Conservation (phyloP, 2,888 invertebrate species). For the Choristoneura rosaceana region DNA sequence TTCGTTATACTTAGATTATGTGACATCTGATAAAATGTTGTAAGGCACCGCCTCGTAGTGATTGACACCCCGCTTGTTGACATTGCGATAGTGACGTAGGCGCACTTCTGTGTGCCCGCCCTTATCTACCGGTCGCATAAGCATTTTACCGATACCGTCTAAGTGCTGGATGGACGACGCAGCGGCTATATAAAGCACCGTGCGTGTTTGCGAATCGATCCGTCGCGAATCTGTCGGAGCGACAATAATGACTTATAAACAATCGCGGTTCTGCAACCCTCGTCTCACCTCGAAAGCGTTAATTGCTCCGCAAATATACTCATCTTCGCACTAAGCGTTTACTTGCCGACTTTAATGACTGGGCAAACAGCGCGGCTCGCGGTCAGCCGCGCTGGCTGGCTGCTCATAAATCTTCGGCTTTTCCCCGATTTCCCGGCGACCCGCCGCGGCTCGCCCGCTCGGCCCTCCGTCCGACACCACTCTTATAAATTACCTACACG, state of each 20-base stretch:
- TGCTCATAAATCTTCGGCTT: conserved; percentile 82
- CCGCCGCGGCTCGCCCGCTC: conserved; percentile 58
- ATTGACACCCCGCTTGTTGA: conserved; percentile 81
- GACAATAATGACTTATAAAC: conserved; percentile 67
- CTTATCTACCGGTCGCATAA: conserved; percentile 74
- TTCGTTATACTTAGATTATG: conserved; percentile 83
- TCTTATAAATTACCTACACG: conserved; percentile 85
- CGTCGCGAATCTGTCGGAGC: conserved; percentile 38
- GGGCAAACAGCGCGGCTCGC: conserved; percentile 74
- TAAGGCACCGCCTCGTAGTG: conserved; percentile 81
- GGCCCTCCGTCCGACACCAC: conserved; percentile 57
- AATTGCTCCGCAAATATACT: conserved; percentile 84
- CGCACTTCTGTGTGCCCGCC: conserved; percentile 68
- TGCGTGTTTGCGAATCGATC: conserved; percentile 41
- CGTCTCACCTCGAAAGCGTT: conserved; percentile 80
- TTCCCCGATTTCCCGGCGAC: conserved; percentile 82
- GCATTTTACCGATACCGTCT: conserved; percentile 62
- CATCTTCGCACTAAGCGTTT: conserved; percentile 82
- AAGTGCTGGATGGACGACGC: conserved; percentile 58
- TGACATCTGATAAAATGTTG: conserved; percentile 82
- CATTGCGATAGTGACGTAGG: conserved; percentile 74
- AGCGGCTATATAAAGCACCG: conserved; percentile 44
- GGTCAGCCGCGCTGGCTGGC: conserved; percentile 70
- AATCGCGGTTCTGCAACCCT: conserved; percentile 72
- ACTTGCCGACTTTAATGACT: conserved; percentile 82